Evolutionary conservation across 2,113 vertebrate species (phyloP).

Genomic region (Taurulus bubalis): DNA sequence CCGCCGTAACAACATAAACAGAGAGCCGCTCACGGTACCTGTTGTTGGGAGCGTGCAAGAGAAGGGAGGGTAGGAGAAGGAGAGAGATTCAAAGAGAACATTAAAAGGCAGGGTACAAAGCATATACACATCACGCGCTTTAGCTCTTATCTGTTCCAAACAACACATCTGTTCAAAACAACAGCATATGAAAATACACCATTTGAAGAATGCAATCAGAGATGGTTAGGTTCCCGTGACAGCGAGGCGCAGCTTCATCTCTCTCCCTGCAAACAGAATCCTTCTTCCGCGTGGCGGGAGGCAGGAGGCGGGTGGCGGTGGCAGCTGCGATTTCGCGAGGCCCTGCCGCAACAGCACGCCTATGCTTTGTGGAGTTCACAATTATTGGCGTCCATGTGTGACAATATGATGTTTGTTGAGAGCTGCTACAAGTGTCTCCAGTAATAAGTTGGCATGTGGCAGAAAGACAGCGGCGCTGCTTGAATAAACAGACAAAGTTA

Average conservation of each 20-base stretch:
- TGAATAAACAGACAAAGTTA: slow-evolving; percentile 72
- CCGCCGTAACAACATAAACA: slow-evolving; percentile 52
- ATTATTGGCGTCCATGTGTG: slow-evolving; percentile 83
- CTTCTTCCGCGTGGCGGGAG: slow-evolving; percentile 79
- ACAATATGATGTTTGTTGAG: slow-evolving; percentile 82
- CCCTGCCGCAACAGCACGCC: slow-evolving; percentile 66
- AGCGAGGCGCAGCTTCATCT: slow-evolving; percentile 75
- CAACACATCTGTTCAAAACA: slow-evolving; percentile 82
- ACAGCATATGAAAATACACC: slow-evolving; percentile 73
- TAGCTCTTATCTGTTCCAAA: slow-evolving; percentile 79
- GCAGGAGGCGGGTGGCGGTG: slow-evolving; percentile 54
- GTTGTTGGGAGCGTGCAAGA: slow-evolving; percentile 43
- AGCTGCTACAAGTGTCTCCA: slow-evolving; percentile 79
- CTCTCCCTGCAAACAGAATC: slow-evolving; percentile 73
- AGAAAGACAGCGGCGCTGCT: slow-evolving; percentile 59
- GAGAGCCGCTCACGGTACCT: slow-evolving; percentile 37
- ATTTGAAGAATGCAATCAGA: slow-evolving; percentile 82
- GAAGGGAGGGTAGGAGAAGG: slow-evolving; percentile 19
- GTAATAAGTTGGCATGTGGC: slow-evolving; percentile 78
- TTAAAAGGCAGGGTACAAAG: slow-evolving; percentile 69
- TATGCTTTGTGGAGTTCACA: slow-evolving; percentile 81
- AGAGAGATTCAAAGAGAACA: slow-evolving; percentile 43
- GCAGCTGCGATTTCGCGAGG: slow-evolving; percentile 66
- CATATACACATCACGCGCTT: slow-evolving; percentile 71
- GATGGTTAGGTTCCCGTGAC: slow-evolving; percentile 82